Percentiles rank a stretch among this genome's conserved stretches.
Evolutionary conservation across 2,888 invertebrate genomes (phyloP).

Genomic region (Neoascia interrupta): DNA sequence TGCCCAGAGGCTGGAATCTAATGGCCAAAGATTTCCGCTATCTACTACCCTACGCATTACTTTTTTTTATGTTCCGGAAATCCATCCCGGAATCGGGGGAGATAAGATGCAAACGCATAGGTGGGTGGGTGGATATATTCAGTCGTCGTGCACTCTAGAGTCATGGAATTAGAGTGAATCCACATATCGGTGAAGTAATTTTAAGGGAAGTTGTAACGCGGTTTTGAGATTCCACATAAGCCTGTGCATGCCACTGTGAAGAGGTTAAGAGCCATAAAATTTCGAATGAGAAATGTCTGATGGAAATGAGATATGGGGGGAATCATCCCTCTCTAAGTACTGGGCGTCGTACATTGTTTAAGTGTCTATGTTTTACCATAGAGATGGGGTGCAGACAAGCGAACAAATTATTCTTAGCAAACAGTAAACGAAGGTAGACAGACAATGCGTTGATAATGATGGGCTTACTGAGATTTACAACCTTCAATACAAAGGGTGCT

Average conservation of each 20-base stretch:
- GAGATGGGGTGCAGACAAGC: neutral
- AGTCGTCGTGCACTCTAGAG: neutral
- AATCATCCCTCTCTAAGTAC: slow-evolving; percentile 31
- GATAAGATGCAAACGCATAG: slow-evolving; percentile 40
- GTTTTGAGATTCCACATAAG: slow-evolving; percentile 24
- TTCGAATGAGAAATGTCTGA: no score
- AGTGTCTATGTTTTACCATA: neutral
- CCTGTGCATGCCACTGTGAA: slow-evolving; percentile 9
- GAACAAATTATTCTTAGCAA: neutral
- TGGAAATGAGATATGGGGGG: slow-evolving; percentile 26
- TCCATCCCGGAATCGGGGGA: slow-evolving; percentile 41
- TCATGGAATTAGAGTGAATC: no score
- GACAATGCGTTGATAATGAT: slow-evolving; percentile 21
- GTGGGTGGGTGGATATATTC: slow-evolving; percentile 1
- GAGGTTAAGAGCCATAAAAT: slow-evolving; percentile 41
- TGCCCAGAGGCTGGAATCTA: slow-evolving; percentile 33
- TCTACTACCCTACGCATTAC: slow-evolving; percentile 53
- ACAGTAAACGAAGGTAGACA: neutral
- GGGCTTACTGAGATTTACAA: neutral
- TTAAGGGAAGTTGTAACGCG: slow-evolving; percentile 41
- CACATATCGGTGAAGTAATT: neutral
- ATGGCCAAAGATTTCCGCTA: slow-evolving; percentile 59
- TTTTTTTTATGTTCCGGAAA: slow-evolving; percentile 11
- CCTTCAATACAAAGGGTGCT: no score
- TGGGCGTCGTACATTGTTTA: slow-evolving; percentile 1